These are phyloP conservation scores for Rhinolophus sinicus DNA, from an alignment of 2,113 vertebrate species.

Conservation along the genomic window DNA sequence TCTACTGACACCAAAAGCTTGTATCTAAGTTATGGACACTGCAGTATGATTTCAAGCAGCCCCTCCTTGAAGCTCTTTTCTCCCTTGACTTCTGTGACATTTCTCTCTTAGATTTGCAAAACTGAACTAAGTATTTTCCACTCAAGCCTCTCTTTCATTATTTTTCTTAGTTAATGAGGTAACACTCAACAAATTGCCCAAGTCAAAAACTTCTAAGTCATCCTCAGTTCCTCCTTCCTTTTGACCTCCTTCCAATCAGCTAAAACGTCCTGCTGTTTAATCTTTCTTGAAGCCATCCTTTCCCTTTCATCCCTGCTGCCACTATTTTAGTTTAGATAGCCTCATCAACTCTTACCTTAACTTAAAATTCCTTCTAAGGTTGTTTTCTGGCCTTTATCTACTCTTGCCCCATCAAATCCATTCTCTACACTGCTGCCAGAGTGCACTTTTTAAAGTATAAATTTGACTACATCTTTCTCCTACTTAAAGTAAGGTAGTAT, in stretches of 20 bases:
- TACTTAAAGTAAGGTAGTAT: neutral
- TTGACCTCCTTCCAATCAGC: neutral
- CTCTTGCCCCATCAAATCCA: neutral
- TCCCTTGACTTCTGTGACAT: neutral
- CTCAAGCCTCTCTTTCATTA: neutral
- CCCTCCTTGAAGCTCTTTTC: neutral
- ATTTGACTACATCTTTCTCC: conserved; percentile 3
- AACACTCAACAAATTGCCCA: neutral
- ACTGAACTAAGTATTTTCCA: neutral
- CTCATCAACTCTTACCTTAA: neutral
- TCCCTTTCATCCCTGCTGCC: neutral
- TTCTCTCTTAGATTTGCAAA: conserved; percentile 3
- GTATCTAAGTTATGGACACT: neutral
- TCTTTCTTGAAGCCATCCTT: neutral
- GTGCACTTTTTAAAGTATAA: conserved; percentile 37
- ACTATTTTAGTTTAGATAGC: neutral
- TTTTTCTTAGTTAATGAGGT: conserved; percentile 28
- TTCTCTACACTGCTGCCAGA: neutral
- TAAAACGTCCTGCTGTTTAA: neutral
- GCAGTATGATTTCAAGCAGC: neutral
- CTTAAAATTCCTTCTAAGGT: neutral
- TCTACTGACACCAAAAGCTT: neutral
- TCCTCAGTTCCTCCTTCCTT: neutral
- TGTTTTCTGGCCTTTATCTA: neutral
- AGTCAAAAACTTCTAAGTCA: conserved; percentile 37